Conservation (phyloP, 2,888 invertebrate species). For the Calephelis perditalis region DNA sequence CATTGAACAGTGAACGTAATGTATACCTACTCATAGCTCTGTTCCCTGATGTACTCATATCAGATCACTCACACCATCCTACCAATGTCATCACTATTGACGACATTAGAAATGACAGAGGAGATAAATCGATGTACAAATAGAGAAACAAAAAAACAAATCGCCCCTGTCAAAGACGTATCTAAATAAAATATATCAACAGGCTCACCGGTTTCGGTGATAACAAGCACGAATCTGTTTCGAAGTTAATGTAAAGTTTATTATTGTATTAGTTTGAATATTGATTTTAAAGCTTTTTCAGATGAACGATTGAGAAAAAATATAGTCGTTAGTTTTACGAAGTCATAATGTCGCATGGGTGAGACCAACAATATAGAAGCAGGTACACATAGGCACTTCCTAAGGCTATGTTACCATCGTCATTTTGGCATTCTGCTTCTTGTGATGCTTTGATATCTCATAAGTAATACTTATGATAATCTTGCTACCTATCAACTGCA, state of each 20-base stretch:
- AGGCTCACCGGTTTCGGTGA: slow-evolving; percentile 29
- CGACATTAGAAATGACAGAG: slow-evolving; percentile 34
- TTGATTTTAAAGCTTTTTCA: no score
- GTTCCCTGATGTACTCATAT: background rate
- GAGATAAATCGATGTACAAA: slow-evolving; percentile 55
- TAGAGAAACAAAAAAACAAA: slow-evolving; percentile 53
- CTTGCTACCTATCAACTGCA: no score
- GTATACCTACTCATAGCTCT: background rate
- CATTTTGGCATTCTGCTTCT: no score
- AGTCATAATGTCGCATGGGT: no score
- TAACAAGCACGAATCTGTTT: background rate
- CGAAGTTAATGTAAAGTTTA: slow-evolving; percentile 8
- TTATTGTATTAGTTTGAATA: slow-evolving; percentile 2
- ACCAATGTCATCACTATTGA: slow-evolving; percentile 1
- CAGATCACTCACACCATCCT: slow-evolving; percentile 2
- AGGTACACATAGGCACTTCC: no score
- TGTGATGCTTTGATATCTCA: no score
- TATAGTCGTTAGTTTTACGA: no score
- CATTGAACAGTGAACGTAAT: no score
- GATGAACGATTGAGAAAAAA: no score
- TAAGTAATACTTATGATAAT: no score
- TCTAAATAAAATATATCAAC: slow-evolving; percentile 51
- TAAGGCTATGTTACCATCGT: no score
- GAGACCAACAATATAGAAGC: no score
- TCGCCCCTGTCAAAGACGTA: slow-evolving; percentile 51